Conservation (phyloP, 2,113 vertebrate species). For the Xenopus tropicalis region UCB_Xtro_10.0 CM004448.2:105878001-105878500, state of each 20-base stretch:
- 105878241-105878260: conserved; percentile 2
- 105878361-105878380: too few relatives aligned
- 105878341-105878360: too few relatives aligned
- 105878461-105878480: too few relatives aligned
- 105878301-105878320: too few relatives aligned
- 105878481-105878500: too few relatives aligned
- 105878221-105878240: background rate
- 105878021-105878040: conserved; percentile 33
- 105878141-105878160: conserved; percentile 87
- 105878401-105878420: too few relatives aligned
- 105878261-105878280: background rate
- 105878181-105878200: conserved; percentile 25
- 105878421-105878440: too few relatives aligned
- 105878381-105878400: too few relatives aligned
- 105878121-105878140: conserved; percentile 89
- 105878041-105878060: conserved; percentile 78
- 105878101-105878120: conserved; percentile 93
- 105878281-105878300: too few relatives aligned
- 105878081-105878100: conserved; percentile 80
- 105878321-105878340: too few relatives aligned
- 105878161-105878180: conserved; percentile 76
- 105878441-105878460: too few relatives aligned
- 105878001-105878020: too few relatives aligned
- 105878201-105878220: conserved; percentile 2
- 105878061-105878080: conserved; percentile 85